Evolutionary conservation across 2,113 vertebrate species (phyloP).

Genomic region (Bufo gargarizans): DNA sequence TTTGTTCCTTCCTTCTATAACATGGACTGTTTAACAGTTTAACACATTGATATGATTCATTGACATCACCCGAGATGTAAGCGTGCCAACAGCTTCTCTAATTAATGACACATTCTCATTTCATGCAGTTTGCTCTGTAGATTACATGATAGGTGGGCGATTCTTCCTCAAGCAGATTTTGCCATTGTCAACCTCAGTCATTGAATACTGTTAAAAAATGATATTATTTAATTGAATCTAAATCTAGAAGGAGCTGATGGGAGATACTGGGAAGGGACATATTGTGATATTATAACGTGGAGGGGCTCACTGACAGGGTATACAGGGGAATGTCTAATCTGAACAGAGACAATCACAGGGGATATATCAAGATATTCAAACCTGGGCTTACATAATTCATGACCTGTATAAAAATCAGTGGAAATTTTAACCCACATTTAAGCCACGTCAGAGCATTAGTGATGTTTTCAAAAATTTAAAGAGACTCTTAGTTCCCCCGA

Average conservation of each 20-base stretch:
- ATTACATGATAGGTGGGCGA: slow-evolving; percentile 33
- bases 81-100: slow-evolving; percentile 17
- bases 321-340: too few relatives aligned
- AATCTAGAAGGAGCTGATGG: not conserved
- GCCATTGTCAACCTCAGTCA: not conserved
- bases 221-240: not conserved
- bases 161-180: slow-evolving; percentile 5
- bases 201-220: not conserved
- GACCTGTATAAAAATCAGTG: too few relatives aligned
- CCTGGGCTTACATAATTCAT: not conserved
- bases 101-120: slow-evolving; percentile 17
- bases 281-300: not conserved
- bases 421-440: too few relatives aligned
- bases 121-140: slow-evolving; percentile 22
- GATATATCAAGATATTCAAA: not conserved
- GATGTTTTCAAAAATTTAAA: too few relatives aligned
- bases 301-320: too few relatives aligned
- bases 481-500: too few relatives aligned
- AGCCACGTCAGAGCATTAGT: too few relatives aligned
- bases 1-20: not conserved
- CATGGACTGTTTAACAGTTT: not conserved
- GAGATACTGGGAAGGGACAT: not conserved
- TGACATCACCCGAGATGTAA: not conserved
- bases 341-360: too few relatives aligned
- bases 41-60: not conserved